Base-by-base conservation (phyloP, 2,113 vertebrate genomes). In the Balaeniceps rex region DNA sequence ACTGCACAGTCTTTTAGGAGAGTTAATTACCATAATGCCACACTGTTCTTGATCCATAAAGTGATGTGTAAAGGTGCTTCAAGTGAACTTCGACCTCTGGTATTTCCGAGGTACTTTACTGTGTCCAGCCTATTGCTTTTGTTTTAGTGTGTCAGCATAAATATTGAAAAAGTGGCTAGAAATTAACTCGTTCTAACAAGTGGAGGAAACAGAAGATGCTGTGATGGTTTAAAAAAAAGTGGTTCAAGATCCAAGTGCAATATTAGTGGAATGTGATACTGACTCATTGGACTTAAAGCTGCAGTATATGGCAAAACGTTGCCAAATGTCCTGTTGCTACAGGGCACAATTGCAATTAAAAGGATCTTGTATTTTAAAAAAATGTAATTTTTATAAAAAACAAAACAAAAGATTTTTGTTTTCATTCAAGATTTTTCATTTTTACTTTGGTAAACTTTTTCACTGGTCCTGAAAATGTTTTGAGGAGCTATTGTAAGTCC, bases 291-390 rank as follows among this genome's bases (percentile, higher is more conserved):
- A 98, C 98, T 95, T 96, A 97, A 98, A 98, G 98, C 96, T 98
- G 97, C 98, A 98, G 97, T 98, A 96, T 97, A 97, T 97, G 98
- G 97, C 96, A 97, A 96, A 97, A 84, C 85, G 93, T 97, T 98
- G 98, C 98, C 98, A 98, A 98, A 98, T 97, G 98, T 97, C 97
- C 98, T 98, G 97, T 98, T 98, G 97, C 97, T 97, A 96, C 97
- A 97, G 98, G 97, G 97, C 97, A 97, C 97, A 95, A 97, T 98
- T 97, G 95, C 98, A 98, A 97, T 98, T 96, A 96, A 98, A 98
- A 98, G 98, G 98, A 98, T 98, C 98, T 98, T 98, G 98, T 98
- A 98, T 98, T 98, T 98, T 98, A 98, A 98, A 98, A 97, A 98
- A 97, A 97, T 97, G 98, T 98, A 98, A 98, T 98, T 98, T 98